These are phyloP conservation scores for Rhyacophila evoluta DNA, from an alignment of 2,888 invertebrate genomes.

Conservation along the genomic window DNA sequence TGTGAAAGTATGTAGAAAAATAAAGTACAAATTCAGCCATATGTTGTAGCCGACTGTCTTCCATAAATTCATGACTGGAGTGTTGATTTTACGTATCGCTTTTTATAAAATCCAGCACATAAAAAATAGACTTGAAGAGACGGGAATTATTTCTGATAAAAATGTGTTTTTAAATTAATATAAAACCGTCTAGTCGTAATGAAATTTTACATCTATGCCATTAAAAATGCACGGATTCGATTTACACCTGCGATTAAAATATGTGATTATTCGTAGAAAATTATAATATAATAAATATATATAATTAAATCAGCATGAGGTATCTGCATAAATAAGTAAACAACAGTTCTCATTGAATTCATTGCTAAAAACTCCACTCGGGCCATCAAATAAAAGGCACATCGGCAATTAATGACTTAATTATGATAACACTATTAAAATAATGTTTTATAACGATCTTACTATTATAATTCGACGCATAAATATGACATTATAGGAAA, in stretches of 20 bases:
- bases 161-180: not conserved
- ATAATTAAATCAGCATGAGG: too few species aligned
- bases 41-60: slow-evolving; percentile 44
- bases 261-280: not conserved
- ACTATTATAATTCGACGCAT: too few species aligned
- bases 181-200: not conserved
- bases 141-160: not conserved
- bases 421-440: not conserved
- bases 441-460: not conserved
- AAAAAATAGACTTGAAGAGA: slow-evolving; percentile 26
- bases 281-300: too few species aligned
- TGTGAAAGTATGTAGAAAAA: slow-evolving; percentile 39
- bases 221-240: not conserved
- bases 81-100: slow-evolving; percentile 35
- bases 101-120: slow-evolving; percentile 15
- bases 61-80: slow-evolving; percentile 45
- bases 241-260: not conserved
- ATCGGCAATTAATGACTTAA: too few species aligned
- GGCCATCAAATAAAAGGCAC: too few species aligned
- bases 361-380: too few species aligned
- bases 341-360: too few species aligned
- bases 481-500: too few species aligned
- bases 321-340: too few species aligned
- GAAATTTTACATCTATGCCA: not conserved
- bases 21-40: slow-evolving; percentile 36